phyloP scores from a whole-genome alignment of 2,113 vertebrate genomes.

The Excalfactoria chinensis region DNA sequence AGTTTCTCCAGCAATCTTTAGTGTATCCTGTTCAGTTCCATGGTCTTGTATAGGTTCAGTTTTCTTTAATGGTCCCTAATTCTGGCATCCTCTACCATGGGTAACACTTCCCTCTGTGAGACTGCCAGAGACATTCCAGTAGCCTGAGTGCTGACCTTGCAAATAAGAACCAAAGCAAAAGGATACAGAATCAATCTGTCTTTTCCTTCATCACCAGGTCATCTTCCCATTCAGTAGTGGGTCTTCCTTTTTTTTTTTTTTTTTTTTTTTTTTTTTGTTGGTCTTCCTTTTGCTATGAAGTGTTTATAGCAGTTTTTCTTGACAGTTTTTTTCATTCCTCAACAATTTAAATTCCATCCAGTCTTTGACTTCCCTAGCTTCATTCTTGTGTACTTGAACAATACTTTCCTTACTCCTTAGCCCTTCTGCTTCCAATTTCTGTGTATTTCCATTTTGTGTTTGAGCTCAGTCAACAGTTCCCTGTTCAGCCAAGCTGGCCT shows the following conservation, averaged over 20 bases:
- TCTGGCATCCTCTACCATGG: not conserved
- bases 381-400: not conserved
- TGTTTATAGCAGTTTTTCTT: not conserved
- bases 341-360: not conserved
- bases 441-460: not conserved
- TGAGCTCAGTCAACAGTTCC: not conserved
- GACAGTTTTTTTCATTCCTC: not conserved
- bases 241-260: not conserved
- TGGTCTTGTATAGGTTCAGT: not conserved
- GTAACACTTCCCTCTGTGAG: not conserved
- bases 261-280: not conserved
- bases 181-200: not conserved
- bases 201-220: not conserved
- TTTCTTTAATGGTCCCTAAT: not conserved
- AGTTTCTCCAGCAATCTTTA: not conserved
- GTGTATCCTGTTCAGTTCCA: not conserved
- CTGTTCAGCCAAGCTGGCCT: not conserved
- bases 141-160: not conserved
- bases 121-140: not conserved
- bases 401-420: not conserved
- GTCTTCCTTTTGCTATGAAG: not conserved
- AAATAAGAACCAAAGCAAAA: not conserved
- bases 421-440: not conserved
- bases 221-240: rapidly evolving
- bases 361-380: not conserved